These are phyloP conservation scores for Otolemur crassicaudatus DNA, from an alignment of 2,797 vertebrate species.

Conservation along the genomic window DNA sequence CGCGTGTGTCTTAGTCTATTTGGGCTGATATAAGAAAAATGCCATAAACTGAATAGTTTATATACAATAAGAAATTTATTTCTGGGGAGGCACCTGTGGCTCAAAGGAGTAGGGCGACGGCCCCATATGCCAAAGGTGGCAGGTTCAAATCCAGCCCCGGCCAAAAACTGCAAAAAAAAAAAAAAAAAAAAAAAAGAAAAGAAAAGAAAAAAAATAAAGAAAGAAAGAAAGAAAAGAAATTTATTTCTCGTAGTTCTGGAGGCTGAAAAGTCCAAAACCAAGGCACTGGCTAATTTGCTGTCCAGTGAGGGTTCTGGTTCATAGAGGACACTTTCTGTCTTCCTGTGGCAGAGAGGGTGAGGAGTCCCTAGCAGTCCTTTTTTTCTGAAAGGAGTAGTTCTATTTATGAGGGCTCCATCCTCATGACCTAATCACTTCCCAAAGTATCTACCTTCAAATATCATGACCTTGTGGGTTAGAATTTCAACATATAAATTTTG, in stretches of 20 bases:
- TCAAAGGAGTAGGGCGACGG: too few species aligned
- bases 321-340: not conserved
- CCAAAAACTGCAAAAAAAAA: too few species aligned
- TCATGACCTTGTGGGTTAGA: not conserved
- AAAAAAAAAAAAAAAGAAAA: too few species aligned
- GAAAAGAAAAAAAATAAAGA: not conserved
- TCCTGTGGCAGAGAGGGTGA: not conserved
- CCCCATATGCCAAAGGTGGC: too few species aligned
- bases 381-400: not conserved
- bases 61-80: not conserved
- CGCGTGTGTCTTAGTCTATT: not conserved
- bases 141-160: too few species aligned
- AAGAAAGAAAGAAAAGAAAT: not conserved
- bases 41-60: not conserved
- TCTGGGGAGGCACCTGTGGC: not conserved
- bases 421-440: not conserved
- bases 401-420: too few species aligned
- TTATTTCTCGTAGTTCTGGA: not conserved
- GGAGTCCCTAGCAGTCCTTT: not conserved
- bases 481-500: not conserved
- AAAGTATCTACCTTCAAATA: not conserved
- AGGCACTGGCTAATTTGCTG: not conserved
- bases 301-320: not conserved
- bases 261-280: not conserved
- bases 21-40: not conserved